Evolutionary conservation across 2,888 invertebrate species (phyloP).

Genomic region (Agonopterix alstromeriana): DNA sequence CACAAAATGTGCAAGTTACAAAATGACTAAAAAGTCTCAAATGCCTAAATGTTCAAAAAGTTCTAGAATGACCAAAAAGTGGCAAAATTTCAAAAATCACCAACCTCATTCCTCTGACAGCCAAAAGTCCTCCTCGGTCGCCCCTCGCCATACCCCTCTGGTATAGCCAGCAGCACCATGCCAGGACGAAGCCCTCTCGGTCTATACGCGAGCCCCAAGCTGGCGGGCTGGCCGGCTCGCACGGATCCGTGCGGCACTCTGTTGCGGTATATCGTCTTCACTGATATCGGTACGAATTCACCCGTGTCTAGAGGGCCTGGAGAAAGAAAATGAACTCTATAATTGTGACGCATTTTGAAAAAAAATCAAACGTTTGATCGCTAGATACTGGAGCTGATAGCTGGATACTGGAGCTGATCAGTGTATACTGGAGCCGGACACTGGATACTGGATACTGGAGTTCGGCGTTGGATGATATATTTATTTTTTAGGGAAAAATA

Average conservation of each 20-base stretch:
- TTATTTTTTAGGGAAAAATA: no score
- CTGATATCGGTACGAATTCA: conserved; percentile 84
- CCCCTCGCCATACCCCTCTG: background rate
- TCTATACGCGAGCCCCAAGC: conserved; percentile 82
- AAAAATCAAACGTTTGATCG: no score
- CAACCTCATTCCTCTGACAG: conserved; percentile 13
- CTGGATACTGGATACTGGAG: no score
- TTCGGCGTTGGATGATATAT: no score
- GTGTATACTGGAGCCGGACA: no score
- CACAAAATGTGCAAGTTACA: no score
- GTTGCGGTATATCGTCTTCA: conserved; percentile 94
- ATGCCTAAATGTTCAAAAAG: no score
- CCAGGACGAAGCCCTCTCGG: conserved; percentile 84
- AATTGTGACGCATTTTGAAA: background rate
- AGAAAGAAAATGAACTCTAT: background rate
- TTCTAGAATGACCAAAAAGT: no score
- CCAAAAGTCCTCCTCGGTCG: conserved; percentile 19
- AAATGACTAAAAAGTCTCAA: no score
- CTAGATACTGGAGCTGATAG: no score
- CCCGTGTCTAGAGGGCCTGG: conserved; percentile 86
- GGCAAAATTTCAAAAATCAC: no score
- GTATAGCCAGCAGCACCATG: conserved; percentile 84
- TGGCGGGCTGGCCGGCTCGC: conserved; percentile 55
- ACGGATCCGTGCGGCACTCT: conserved; percentile 93
- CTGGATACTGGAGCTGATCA: no score